Conservation (phyloP, 2,888 invertebrate species). For the Orchesellides sinensis region DNA sequence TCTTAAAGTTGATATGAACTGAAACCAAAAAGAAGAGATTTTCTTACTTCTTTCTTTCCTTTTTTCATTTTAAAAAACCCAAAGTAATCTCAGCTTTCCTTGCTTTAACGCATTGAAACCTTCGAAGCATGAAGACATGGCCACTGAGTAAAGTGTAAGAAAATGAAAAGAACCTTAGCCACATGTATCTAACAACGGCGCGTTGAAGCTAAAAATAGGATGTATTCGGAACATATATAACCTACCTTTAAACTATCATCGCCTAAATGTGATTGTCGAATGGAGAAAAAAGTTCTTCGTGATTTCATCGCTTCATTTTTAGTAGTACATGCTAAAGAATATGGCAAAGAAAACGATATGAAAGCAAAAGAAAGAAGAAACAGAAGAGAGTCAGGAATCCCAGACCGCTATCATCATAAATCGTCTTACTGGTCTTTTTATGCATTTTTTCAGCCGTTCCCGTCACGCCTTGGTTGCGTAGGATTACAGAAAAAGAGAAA, state of each 20-base stretch:
- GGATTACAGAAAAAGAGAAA: conserved; percentile 30
- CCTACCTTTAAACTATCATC: neutral
- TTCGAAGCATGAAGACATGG: conserved; percentile 49
- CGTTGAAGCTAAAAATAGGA: neutral
- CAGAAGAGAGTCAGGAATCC: conserved; percentile 52
- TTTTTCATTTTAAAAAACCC: conserved; percentile 31
- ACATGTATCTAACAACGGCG: too few species aligned
- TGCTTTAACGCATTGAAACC: conserved; percentile 26
- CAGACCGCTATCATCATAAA: conserved; percentile 64
- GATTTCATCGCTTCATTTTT: conserved; percentile 47
- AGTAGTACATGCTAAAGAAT: neutral
- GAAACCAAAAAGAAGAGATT: neutral
- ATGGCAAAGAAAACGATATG: neutral
- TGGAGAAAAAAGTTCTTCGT: conserved; percentile 37
- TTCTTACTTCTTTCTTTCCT: conserved; percentile 15
- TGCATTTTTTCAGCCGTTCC: conserved; percentile 47
- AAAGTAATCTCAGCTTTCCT: conserved; percentile 35
- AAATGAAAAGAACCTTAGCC: conserved; percentile 47
- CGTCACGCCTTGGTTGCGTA: conserved; percentile 39
- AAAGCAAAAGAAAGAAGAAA: conserved; percentile 42
- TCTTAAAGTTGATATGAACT: too few species aligned
- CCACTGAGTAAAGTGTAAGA: conserved; percentile 41
- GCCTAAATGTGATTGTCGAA: conserved; percentile 48
- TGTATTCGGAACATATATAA: neutral
- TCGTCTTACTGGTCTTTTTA: conserved; percentile 50